These are phyloP conservation scores for Alaudala cheleensis DNA, from an alignment of 2,113 vertebrate genomes.

Conservation along the genomic window DNA sequence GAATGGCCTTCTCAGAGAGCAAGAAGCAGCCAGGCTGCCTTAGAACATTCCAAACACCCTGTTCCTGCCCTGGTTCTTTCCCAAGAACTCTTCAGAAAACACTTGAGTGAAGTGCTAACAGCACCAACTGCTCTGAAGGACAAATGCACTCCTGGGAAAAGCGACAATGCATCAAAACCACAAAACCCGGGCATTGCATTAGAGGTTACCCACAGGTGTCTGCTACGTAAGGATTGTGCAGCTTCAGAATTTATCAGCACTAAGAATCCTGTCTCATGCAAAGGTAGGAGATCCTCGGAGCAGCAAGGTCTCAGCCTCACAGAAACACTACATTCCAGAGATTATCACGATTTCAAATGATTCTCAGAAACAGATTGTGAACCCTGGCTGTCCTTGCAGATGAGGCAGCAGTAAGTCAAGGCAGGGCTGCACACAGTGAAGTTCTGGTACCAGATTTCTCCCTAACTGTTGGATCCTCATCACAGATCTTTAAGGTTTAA, in stretches of 20 bases:
- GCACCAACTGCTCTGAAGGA: neutral
- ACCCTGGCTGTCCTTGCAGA: neutral
- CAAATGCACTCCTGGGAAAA: neutral
- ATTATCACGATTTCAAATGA: neutral
- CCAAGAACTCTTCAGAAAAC: neutral
- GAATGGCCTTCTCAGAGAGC: neutral
- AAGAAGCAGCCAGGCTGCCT: neutral
- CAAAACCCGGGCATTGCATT: neutral
- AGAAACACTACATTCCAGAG: neutral
- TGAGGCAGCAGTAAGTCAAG: neutral
- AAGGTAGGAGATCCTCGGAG: neutral
- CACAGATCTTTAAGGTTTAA: neutral
- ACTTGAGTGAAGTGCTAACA: neutral
- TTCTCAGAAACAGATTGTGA: neutral
- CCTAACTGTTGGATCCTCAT: neutral
- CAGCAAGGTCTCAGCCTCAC: neutral
- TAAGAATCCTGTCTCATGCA: neutral
- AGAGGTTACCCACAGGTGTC: neutral
- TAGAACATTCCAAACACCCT: neutral
- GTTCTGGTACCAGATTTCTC: neutral
- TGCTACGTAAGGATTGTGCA: neutral
- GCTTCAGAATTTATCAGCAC: neutral
- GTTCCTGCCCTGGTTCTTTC: neutral
- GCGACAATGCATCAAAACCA: neutral
- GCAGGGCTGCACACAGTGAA: neutral